Evolutionary conservation across 2,113 vertebrate species (phyloP).

Genomic region (Acanthisitta chloris): DNA sequence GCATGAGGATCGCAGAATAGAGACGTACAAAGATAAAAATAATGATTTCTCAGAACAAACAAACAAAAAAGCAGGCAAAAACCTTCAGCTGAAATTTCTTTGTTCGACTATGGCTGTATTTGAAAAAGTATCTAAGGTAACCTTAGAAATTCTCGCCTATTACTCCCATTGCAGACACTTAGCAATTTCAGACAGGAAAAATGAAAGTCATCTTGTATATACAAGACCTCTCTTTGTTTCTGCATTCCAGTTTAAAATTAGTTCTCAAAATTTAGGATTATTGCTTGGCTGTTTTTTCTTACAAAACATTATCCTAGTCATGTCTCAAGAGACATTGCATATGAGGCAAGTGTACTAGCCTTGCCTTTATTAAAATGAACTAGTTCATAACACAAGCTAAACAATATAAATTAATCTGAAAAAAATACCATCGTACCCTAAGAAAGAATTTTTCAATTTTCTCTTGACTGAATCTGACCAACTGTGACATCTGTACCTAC

Average conservation of each 20-base stretch:
- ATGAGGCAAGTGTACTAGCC: not conserved
- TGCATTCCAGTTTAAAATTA: conserved; percentile 19
- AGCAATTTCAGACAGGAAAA: not conserved
- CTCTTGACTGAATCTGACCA: not conserved
- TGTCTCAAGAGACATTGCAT: not conserved
- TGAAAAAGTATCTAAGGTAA: conserved; percentile 14
- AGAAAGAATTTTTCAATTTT: not conserved
- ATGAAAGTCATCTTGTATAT: not conserved
- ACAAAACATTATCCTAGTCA: not conserved
- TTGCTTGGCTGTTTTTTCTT: not conserved
- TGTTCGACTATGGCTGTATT: not conserved
- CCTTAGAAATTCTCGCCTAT: not conserved
- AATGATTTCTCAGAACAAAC: not conserved
- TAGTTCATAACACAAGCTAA: not conserved
- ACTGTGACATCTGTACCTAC: not conserved
- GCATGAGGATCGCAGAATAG: not conserved
- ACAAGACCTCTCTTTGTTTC: not conserved
- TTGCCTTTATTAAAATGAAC: not conserved
- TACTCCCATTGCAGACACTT: not conserved
- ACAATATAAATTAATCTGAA: not conserved
- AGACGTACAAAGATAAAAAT: not conserved
- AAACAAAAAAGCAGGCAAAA: not conserved
- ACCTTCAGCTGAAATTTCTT: not conserved
- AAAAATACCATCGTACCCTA: not conserved
- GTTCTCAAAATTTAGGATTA: conserved; percentile 12